These are phyloP conservation scores for Falco biarmicus DNA, from an alignment of 2,797 vertebrate species.

Conservation along the genomic window DNA sequence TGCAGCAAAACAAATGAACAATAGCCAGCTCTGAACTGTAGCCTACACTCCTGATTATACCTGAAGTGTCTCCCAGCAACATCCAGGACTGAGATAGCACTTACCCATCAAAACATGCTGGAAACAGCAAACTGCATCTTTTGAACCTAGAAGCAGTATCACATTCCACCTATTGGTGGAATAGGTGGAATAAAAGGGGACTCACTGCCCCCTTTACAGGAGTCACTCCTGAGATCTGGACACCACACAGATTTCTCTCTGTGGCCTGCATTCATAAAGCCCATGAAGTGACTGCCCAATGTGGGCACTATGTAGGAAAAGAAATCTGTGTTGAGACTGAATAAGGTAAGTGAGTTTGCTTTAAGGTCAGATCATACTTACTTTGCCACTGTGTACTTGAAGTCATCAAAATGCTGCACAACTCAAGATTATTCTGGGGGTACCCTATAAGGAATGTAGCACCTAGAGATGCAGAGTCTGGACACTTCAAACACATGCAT, in stretches of 20 bases:
- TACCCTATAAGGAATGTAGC: not conserved
- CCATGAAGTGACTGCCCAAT: not conserved
- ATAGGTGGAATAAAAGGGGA: not conserved
- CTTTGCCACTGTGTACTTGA: not conserved
- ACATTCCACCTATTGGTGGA: not conserved
- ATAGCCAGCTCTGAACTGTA: not conserved
- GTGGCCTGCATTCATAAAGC: not conserved
- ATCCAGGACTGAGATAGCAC: not conserved
- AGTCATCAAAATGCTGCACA: not conserved
- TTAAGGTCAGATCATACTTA: not conserved
- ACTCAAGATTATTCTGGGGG: not conserved
- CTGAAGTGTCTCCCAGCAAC: not conserved
- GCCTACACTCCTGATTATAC: not conserved
- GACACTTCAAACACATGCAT: not conserved
- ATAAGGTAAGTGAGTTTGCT: not conserved
- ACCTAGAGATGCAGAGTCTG: not conserved
- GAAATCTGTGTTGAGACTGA: not conserved
- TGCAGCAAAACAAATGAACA: constrained; percentile 6
- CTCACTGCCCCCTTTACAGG: not conserved
- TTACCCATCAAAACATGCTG: not conserved
- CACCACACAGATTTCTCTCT: not conserved
- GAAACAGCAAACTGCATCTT: not conserved
- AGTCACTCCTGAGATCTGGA: not conserved
- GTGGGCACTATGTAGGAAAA: rapidly evolving
- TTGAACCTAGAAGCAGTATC: not conserved